These are phyloP conservation scores for Odontomachus brunneus DNA, from an alignment of 1,140 invertebrate species.

Conservation along the genomic window DNA sequence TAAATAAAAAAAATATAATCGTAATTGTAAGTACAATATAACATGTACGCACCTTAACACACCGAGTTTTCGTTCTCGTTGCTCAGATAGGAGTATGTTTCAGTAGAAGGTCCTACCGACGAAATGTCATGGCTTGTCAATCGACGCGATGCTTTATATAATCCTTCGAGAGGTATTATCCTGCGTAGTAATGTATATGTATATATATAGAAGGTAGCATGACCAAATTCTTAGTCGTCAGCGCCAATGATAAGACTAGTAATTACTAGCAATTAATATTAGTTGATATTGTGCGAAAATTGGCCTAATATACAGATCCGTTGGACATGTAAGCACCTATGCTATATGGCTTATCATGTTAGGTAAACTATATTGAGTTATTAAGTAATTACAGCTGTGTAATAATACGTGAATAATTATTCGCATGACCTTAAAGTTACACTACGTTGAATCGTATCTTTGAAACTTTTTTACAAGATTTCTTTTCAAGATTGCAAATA, in stretches of 20 bases:
- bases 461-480: no score
- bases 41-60: slow-evolving; percentile 13
- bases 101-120: background rate
- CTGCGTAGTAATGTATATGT: background rate
- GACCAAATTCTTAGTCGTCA: background rate
- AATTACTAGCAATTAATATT: slow-evolving; percentile 57
- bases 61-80: background rate
- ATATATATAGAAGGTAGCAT: background rate
- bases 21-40: background rate
- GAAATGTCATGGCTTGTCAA: background rate
- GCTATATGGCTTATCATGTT: background rate
- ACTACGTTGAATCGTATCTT: background rate
- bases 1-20: background rate
- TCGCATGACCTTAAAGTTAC: background rate
- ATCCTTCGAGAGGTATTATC: background rate
- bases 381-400: background rate
- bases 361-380: background rate
- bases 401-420: background rate
- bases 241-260: background rate
- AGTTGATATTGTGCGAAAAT: slow-evolving; percentile 54
- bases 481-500: no score
- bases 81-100: background rate
- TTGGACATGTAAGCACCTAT: background rate
- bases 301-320: background rate
- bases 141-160: slow-evolving; percentile 35